A percentile compares a stretch with the other conserved stretches of the same genome.
phyloP scores from a whole-genome alignment of 23 tunicate species.

The Phallusia fumigata region DNA sequence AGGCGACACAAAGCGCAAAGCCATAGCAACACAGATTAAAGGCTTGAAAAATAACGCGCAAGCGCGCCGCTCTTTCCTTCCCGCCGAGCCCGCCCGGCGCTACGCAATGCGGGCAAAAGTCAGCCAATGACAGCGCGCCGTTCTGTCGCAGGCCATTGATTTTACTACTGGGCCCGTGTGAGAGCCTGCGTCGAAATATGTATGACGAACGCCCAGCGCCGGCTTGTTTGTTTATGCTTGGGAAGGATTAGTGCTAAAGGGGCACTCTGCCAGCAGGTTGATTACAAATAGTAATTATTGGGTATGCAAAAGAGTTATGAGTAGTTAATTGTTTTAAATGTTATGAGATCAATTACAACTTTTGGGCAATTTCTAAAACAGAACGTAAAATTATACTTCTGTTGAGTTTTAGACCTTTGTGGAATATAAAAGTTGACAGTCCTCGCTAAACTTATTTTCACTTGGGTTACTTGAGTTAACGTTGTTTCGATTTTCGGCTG shows the following conservation, averaged over 20 bases:
- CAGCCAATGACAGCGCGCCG: slow-evolving; percentile 1
- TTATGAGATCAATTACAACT: too few relatives aligned
- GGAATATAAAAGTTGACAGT: too few relatives aligned
- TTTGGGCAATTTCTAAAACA: too few relatives aligned
- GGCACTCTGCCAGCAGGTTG: neutral
- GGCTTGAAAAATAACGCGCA: neutral
- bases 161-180: neutral
- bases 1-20: neutral
- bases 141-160: slow-evolving; percentile 1
- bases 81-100: neutral
- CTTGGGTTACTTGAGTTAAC: too few relatives aligned
- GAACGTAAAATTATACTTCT: too few relatives aligned
- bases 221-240: neutral
- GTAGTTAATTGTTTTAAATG: too few relatives aligned
- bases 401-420: too few relatives aligned
- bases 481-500: too few relatives aligned
- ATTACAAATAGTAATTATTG: too few relatives aligned
- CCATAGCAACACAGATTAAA: neutral
- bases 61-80: slow-evolving; percentile 4
- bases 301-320: too few relatives aligned
- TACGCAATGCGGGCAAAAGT: slow-evolving; percentile 3
- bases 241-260: neutral
- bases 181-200: neutral
- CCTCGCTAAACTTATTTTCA: too few relatives aligned
- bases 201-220: neutral